Base-by-base conservation (phyloP, 1,140 invertebrate genomes). In the Zelostemma sp. region DNA sequence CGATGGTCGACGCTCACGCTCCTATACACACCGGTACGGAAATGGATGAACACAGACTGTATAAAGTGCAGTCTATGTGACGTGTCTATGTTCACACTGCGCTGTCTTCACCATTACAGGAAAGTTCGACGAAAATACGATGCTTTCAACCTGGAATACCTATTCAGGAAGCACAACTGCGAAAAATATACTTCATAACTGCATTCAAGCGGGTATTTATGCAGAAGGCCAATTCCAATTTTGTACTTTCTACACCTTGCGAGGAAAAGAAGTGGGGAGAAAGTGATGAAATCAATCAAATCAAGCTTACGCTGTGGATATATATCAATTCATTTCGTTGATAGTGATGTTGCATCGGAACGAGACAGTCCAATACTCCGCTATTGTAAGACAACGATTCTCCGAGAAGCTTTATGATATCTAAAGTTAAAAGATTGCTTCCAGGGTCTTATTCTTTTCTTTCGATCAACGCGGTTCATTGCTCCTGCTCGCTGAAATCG, bases 351-450 rank as follows among this genome's bases (percentile, higher is more conserved):
- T n/a, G n/a, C n/a, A n/a, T n/a, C n/a, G n/a, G n/a, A n/a, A n/a
- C n/a, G n/a, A n/a, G n/a, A n/a, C n/a, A n/a, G n/a, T 47, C 45
- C 45, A 47, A 47, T 47, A 47, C 6, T 47, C 25, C 45, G 18
- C n/a, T 47, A 21, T 47, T 47, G 14, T 19, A 21, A 47, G 19
- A 18, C 17, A 21, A 21, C 16, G 45, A 47, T 18, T 19, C 45
- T 8, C 6, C 18, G 6, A 47, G 45, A 47, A 47, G 18, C 45
- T 17, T 19, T 1, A 19, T 47, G 25, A 47, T 47, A 47, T 47
- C 45, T 47, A 19, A 47, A 47, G 45, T 47, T 47, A 47, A 47
- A 47, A 47, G 45, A 47, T 47, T 47, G 45, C 45, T 50, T 41
- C 18, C 35, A 12, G 18, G 14, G 43, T 46, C 25, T 56, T 15